phyloP scores from a whole-genome alignment of 2,888 invertebrate genomes.

The Tuta absoluta region DNA sequence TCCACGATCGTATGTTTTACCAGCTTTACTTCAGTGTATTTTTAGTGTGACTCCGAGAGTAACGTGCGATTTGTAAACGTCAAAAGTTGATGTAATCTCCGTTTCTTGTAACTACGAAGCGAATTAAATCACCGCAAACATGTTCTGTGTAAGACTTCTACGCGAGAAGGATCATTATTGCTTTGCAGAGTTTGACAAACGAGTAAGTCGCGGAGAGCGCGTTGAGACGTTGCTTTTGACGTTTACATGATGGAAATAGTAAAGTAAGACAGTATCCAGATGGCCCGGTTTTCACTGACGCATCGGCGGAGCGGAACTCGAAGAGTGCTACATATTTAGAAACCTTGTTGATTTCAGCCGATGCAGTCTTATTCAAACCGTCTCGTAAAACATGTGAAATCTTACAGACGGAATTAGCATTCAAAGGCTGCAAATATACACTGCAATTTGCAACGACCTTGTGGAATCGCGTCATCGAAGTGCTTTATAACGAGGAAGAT shows the following conservation, averaged over 20 bases:
- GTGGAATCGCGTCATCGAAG: conserved; percentile 42
- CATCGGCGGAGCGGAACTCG: conserved; percentile 28
- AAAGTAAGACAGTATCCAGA: conserved; percentile 50
- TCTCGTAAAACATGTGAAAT: conserved; percentile 25
- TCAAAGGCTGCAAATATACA: conserved; percentile 23
- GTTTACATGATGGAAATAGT: conserved; percentile 43
- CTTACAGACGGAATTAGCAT: conserved; percentile 20
- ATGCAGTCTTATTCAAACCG: conserved; percentile 7
- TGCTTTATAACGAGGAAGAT: conserved; percentile 35
- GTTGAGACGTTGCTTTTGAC: conserved; percentile 62
- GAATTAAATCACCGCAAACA: conserved; percentile 41
- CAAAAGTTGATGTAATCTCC: conserved; percentile 65
- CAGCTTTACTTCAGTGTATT: conserved; percentile 68
- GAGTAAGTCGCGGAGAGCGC: conserved; percentile 66
- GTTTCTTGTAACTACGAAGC: conserved; percentile 33
- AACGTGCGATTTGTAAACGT: conserved; percentile 78
- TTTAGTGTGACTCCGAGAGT: conserved; percentile 70
- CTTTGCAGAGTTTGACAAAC: conserved; percentile 60
- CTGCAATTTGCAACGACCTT: conserved; percentile 29
- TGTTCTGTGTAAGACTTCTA: conserved; percentile 71
- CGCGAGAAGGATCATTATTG: conserved; percentile 71
- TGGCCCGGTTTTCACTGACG: conserved; percentile 50
- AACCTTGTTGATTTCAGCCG: conserved; percentile 21
- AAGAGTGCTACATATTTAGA: conserved; percentile 27
- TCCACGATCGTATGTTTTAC: conserved; percentile 73